Evolutionary conservation across 2,113 vertebrate species (phyloP), one percentile per base, ranked within the genome.

Genomic region (Zapornia atra): DNA sequence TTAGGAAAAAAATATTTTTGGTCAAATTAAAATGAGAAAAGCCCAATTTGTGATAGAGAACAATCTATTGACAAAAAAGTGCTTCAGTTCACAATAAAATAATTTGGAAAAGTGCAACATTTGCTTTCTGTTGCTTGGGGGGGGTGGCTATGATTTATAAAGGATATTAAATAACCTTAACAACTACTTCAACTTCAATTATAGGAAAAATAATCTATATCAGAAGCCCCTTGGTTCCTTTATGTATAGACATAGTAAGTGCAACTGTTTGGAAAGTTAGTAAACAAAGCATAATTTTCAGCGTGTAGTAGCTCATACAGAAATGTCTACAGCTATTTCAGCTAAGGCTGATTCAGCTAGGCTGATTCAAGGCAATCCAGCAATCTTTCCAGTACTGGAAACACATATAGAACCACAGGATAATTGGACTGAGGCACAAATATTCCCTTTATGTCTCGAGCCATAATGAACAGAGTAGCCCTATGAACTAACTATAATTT

Each of bases 391-490:
- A 53, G 86, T 80, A 90, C 75, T 94, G 78, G 69, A 97, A 98
- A 96, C 31, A 17, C 86, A 90, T 80, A 88, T 3, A 92, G 90
- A 95, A 92, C 66, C 90, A 72, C 93, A 87, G 73, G 54, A 77
- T 97, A 98, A 98, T 98, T 96, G 92, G 64, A 88, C 82, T 96
- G 96, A 82, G 94, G 92, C 92, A 97, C 95, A 97, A 96, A 97
- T 93, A 97, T 73, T 98, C 96, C 95, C 97, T 97, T 94, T 92
- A 97, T 96, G 86, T 90, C 88, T 97, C 4, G 6, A 94, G 68
- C 93, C 84, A 95, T 97, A 92, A 97, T 94, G 94, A 96, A 94
- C 81, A 97, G 89, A 93, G 95, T 79, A 96, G 92, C 90, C 88
- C 56, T 79, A 42, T 90, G 68, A 91, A 96, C 93, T 96, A 94